Conservation (phyloP, 2,888 invertebrate genomes). For the Incurvaria masculella region DNA sequence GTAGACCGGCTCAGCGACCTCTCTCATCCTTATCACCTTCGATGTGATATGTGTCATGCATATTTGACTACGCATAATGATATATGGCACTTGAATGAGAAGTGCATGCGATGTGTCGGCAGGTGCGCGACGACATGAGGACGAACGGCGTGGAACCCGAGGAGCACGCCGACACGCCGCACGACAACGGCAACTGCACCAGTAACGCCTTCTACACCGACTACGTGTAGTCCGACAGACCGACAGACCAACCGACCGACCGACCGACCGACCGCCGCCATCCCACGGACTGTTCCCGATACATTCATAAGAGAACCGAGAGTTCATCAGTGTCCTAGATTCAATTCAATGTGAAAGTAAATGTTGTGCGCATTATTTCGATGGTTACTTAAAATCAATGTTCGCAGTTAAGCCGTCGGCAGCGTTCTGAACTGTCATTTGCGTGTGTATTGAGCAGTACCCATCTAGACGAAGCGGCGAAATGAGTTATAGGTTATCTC, state of each 20-base stretch:
- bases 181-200: conserved; percentile 61
- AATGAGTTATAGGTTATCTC: too few relatives aligned
- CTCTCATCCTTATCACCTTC: too few relatives aligned
- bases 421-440: too few relatives aligned
- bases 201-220: conserved; percentile 55
- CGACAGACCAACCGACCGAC: background rate
- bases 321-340: conserved; percentile 7
- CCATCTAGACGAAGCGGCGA: too few relatives aligned
- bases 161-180: conserved; percentile 56
- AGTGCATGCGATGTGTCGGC: too few relatives aligned
- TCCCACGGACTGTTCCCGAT: background rate
- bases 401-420: too few relatives aligned
- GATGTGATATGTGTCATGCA: too few relatives aligned
- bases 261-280: background rate
- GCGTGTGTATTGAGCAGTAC: too few relatives aligned
- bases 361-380: background rate
- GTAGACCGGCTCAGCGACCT: too few relatives aligned
- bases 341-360: conserved; percentile 1
- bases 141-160: conserved; percentile 60
- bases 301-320: background rate
- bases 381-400: background rate
- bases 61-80: too few relatives aligned
- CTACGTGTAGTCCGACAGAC: conserved; percentile 16
- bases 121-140: conserved; percentile 62
- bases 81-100: too few relatives aligned